These are phyloP conservation scores for Perognathus longimembris DNA, from an alignment of 2,113 vertebrate genomes.

Conservation along the genomic window DNA sequence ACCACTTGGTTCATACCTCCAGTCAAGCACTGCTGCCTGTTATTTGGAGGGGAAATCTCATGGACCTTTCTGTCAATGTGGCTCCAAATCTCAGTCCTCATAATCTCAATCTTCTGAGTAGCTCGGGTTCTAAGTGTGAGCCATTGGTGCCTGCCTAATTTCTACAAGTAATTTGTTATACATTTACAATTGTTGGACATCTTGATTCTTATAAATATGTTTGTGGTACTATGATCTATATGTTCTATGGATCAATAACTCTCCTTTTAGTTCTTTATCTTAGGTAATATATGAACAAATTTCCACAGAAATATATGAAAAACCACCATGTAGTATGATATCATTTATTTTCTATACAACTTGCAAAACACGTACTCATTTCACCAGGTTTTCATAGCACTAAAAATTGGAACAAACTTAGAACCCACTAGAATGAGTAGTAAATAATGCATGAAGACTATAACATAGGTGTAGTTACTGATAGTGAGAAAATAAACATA, in stretches of 20 bases:
- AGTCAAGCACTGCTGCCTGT: too few species aligned
- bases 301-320: not conserved
- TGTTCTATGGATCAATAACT: not conserved
- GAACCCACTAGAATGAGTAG: not conserved
- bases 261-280: conserved; percentile 12
- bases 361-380: not conserved
- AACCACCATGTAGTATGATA: not conserved
- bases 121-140: too few species aligned
- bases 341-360: not conserved
- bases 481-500: conserved; percentile 42
- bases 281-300: conserved; percentile 36
- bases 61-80: too few species aligned
- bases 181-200: not conserved
- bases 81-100: too few species aligned
- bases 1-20: too few species aligned
- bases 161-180: not conserved
- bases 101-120: too few species aligned
- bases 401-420: not conserved
- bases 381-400: conserved; percentile 5
- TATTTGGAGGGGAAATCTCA: too few species aligned
- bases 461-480: not conserved
- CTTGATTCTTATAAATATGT: not conserved
- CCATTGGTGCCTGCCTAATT: too few species aligned
- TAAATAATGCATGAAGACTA: conserved; percentile 5
- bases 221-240: not conserved